phyloP scores from a whole-genome alignment of 53 echinoderm and acorn worm genomes.

The Echinarachnius parma region DNA sequence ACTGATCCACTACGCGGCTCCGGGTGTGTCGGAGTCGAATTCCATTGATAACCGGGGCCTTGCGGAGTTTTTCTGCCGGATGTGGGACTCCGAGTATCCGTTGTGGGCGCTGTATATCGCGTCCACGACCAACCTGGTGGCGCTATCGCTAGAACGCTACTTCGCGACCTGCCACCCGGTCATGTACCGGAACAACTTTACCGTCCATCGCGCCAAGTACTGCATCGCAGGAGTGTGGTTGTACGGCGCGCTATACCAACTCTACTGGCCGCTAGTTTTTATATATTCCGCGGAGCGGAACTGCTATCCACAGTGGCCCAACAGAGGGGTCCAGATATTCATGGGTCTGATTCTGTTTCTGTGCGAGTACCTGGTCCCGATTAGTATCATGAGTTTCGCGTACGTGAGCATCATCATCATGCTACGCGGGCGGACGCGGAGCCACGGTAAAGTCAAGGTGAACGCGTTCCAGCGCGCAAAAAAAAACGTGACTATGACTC shows the following conservation, averaged over 20 bases:
- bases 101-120: constrained; percentile 86
- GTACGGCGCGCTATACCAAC: constrained; percentile 64
- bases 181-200: constrained; percentile 71
- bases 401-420: constrained; percentile 82
- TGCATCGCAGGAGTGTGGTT: constrained; percentile 66
- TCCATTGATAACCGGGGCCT: constrained; percentile 33
- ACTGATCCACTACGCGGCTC: constrained; percentile 44
- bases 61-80: constrained; percentile 65
- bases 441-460: constrained; percentile 65
- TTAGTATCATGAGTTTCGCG: constrained; percentile 71
- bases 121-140: constrained; percentile 73
- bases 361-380: constrained; percentile 76
- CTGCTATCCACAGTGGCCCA: constrained; percentile 67
- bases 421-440: constrained; percentile 62
- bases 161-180: constrained; percentile 79
- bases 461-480: constrained; percentile 77
- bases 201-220: constrained; percentile 61
- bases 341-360: constrained; percentile 66
- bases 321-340: constrained; percentile 48
- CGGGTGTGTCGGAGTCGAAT: constrained; percentile 18
- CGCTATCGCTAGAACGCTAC: constrained; percentile 77
- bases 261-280: constrained; percentile 71
- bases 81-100: constrained; percentile 86
- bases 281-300: not conserved
- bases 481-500: constrained; percentile 73